These are phyloP conservation scores for Dynastes grantii DNA, from an alignment of 2,888 invertebrate genomes.

Conservation along the genomic window DNA sequence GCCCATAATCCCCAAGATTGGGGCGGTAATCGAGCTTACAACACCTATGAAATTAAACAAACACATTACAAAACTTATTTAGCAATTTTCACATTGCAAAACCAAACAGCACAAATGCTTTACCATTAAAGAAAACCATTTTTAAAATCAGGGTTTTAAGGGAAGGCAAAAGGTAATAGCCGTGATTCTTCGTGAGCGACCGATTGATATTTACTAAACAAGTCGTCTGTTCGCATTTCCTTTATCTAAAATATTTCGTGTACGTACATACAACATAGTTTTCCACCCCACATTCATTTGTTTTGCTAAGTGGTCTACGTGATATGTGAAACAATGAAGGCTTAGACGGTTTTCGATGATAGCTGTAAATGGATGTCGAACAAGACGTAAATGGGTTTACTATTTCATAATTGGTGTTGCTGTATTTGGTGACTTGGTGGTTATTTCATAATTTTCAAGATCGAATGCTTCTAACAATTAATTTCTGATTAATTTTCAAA, in stretches of 20 bases:
- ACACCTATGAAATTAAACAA: conserved; percentile 35
- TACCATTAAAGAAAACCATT: not conserved
- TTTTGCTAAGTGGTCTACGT: conserved; percentile 14
- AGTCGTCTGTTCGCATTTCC: not conserved
- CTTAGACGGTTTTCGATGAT: not conserved
- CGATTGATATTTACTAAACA: not conserved
- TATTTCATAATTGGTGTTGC: not conserved
- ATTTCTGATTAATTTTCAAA: too few species aligned
- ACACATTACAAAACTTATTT: not conserved
- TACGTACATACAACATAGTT: not conserved
- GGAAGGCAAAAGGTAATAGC: not conserved
- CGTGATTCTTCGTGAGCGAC: not conserved
- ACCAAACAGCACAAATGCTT: not conserved
- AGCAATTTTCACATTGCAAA: not conserved
- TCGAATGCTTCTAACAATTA: too few species aligned
- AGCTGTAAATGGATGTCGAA: not conserved
- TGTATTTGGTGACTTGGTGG: too few species aligned
- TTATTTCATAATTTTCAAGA: too few species aligned
- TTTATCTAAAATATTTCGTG: not conserved
- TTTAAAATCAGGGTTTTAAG: not conserved
- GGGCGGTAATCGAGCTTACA: conserved; percentile 81
- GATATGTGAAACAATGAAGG: conserved; percentile 6
- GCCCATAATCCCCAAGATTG: conserved; percentile 78
- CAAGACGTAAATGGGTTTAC: not conserved
- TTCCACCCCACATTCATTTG: conserved; percentile 11